Conservation (phyloP, 2,797 vertebrate genomes). For the Coreius guichenoti region DNA sequence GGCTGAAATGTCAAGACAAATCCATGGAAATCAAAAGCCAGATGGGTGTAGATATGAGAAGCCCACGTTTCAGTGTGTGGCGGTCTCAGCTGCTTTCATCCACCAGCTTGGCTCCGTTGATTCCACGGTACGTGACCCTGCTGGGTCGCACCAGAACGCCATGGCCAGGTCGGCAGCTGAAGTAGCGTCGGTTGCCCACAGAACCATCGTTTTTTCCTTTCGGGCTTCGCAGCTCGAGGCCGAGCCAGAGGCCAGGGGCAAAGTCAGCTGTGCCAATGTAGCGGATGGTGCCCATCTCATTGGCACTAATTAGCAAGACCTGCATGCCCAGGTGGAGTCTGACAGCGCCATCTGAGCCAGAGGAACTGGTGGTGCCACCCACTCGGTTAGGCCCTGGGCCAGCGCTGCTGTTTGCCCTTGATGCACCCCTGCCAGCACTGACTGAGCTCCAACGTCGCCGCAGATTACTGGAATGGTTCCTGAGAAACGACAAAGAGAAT, state of each 20-base stretch:
- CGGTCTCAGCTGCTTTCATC: conserved; percentile 78
- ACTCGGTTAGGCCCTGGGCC: conserved; percentile 30
- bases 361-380: conserved; percentile 62
- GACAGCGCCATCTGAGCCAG: conserved; percentile 68
- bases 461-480: conserved; percentile 79
- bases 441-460: conserved; percentile 86
- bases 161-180: conserved; percentile 85
- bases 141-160: conserved; percentile 93
- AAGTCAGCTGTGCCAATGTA: conserved; percentile 92
- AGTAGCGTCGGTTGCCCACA: conserved; percentile 89
- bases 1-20: conserved; percentile 37
- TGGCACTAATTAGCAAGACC: conserved; percentile 92
- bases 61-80: background rate
- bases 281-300: conserved; percentile 91
- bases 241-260: conserved; percentile 90
- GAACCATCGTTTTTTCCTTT: conserved; percentile 93
- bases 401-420: conserved; percentile 28
- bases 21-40: conserved; percentile 24
- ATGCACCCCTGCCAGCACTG: conserved; percentile 49
- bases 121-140: conserved; percentile 91
- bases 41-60: conserved; percentile 15
- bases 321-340: conserved; percentile 90
- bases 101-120: conserved; percentile 88
- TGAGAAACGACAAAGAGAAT: conserved; percentile 63
- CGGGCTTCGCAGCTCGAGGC: conserved; percentile 89